Conservation (phyloP, 2,113 vertebrate genomes). For the Lethenteron camtschaticum region DNA sequence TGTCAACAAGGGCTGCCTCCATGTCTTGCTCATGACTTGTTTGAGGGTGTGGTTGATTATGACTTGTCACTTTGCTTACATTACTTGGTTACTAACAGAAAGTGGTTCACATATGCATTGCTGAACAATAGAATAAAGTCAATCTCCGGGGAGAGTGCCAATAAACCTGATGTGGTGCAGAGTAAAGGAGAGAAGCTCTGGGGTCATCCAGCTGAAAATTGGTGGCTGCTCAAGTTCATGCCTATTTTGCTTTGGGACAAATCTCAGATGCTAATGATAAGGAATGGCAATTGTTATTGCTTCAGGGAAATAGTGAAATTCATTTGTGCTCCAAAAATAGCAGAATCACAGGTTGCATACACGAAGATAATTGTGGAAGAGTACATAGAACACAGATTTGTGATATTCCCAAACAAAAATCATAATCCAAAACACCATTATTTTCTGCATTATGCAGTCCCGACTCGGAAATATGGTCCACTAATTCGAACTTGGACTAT, state of each 20-base stretch:
- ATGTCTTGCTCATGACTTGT: no score
- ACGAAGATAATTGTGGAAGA: constrained; percentile 10
- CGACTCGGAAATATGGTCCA: constrained; percentile 11
- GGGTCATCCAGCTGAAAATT: constrained; percentile 11
- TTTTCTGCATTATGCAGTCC: constrained; percentile 11
- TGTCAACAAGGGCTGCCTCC: no score
- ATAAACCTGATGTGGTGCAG: constrained; percentile 10
- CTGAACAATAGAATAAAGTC: constrained; percentile 12
- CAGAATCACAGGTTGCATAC: no score
- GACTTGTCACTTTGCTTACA: no score
- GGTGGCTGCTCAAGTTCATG: constrained; percentile 13
- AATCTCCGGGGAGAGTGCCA: constrained; percentile 11
- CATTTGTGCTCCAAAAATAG: no score
- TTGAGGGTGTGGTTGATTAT: no score
- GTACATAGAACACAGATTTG: constrained; percentile 10
- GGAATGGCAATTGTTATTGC: constrained; percentile 6
- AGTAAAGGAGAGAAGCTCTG: constrained; percentile 11
- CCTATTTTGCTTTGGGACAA: constrained; percentile 10
- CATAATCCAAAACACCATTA: constrained; percentile 13
- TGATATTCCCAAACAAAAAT: constrained; percentile 9
- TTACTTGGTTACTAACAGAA: background rate
- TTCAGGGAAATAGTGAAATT: no score
- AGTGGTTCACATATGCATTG: constrained; percentile 11
- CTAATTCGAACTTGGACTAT: constrained; percentile 13
- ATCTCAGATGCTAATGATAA: constrained; percentile 10